Base-by-base conservation (phyloP, 1,140 invertebrate genomes). In the Trichoplusia ni region DNA sequence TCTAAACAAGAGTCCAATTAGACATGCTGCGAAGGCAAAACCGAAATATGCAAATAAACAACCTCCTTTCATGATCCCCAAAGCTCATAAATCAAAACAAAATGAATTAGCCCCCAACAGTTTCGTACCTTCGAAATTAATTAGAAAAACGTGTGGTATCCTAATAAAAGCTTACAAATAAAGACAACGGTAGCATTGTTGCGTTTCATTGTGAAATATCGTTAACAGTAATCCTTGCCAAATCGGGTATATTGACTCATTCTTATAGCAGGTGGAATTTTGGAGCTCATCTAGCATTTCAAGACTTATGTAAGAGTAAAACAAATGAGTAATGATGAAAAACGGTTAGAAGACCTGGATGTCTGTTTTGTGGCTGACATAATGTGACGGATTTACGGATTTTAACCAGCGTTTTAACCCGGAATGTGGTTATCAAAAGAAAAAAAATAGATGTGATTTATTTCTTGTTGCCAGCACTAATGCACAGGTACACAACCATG, bases 171-270 rank as follows among this genome's bases (percentile, higher is more conserved):
- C 8, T 47, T 14, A 44, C 56, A 46, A 35, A 60, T 47, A 47
- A 60, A 60, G 56, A 33, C 13, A 47, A 47, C 56, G 11, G 56
- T 47, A 40, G 56, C 29, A n/a, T 23, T 25, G 27, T 58, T 58
- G 25, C 11, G 37, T 29, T 42, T 2, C 21, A 27, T 58, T 58
- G 54, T 58, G 38, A 58, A 58, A 58, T 58, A 40, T 42, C 27
- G 19, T 25, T 38, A 33, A 21, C 16, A 14, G 18, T 29, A 27
- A 58, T 40, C 21, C 33, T 38, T 16, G 11, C 54, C 54, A 58
- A 42, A 13, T 21, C 25, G 4, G 8, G 38, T 4, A n/a, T 42
- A 31, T 14, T 58, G 38, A 42, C 14, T 58, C 54, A 58, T 44
- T 19, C 4, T 18, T 0, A 16, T 23, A 54, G 9, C 54, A 42